Conservation (phyloP, 2,888 invertebrate species). For the Apodemia zela region DNA sequence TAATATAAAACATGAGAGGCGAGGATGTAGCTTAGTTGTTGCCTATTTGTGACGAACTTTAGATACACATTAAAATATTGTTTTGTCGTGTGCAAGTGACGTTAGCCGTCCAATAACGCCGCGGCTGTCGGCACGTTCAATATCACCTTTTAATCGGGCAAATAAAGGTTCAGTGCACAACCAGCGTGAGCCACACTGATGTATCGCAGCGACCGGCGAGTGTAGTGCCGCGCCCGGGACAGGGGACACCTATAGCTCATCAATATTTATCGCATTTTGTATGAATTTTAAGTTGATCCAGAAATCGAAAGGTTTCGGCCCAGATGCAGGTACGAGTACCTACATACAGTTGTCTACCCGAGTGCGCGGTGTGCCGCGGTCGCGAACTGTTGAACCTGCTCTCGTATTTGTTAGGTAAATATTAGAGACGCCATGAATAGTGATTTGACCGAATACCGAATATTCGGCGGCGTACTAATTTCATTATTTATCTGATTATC, state of each 20-base stretch:
- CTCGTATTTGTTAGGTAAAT: too few species aligned
- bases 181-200: not conserved
- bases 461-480: too few species aligned
- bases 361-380: too few species aligned
- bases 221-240: not conserved
- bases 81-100: not conserved
- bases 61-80: not conserved
- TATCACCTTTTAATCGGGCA: constrained; percentile 10
- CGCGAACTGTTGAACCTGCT: too few species aligned
- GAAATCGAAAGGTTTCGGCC: not conserved
- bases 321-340: too few species aligned
- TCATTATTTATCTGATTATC: too few species aligned
- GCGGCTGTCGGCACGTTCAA: constrained; percentile 1
- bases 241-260: not conserved
- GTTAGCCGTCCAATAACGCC: not conserved
- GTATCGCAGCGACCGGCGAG: not conserved
- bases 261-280: not conserved
- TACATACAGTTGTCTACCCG: too few species aligned
- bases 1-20: too few species aligned
- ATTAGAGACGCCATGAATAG: too few species aligned
- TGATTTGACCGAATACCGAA: too few species aligned
- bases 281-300: too few species aligned
- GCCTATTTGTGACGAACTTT: not conserved
- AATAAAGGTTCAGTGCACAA: constrained; percentile 13
- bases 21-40: too few species aligned